These are phyloP conservation scores for Melanocharis versteri DNA, from an alignment of 2,113 vertebrate species.

Conservation along the genomic window DNA sequence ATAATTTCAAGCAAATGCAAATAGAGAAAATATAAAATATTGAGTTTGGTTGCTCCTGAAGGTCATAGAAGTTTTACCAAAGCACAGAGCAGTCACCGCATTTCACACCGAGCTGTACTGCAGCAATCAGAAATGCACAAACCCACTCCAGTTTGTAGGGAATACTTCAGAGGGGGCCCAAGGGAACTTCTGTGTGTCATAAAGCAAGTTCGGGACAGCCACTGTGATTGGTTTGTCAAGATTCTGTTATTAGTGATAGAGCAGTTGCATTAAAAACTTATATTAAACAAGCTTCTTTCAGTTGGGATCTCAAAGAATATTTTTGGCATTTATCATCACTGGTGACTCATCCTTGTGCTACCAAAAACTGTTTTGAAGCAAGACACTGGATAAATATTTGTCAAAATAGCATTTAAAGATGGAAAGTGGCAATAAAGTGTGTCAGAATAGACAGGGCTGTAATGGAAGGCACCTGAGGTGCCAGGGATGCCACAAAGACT, in stretches of 20 bases:
- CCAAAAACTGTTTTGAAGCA: conserved; percentile 18
- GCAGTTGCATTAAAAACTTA: neutral
- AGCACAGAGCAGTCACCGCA: neutral
- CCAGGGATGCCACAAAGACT: neutral
- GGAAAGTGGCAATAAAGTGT: neutral
- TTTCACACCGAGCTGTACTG: neutral
- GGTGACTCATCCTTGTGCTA: neutral
- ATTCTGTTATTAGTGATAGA: neutral
- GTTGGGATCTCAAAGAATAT: neutral
- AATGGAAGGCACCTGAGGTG: neutral
- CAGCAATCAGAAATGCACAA: neutral
- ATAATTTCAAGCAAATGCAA: neutral
- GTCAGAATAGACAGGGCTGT: neutral
- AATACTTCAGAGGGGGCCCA: neutral
- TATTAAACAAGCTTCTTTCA: neutral
- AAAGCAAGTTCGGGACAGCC: neutral
- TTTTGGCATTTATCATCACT: neutral
- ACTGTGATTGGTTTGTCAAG: neutral
- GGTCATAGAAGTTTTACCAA: neutral
- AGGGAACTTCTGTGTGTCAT: neutral
- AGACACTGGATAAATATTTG: neutral
- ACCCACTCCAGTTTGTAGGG: neutral
- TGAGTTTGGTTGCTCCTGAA: neutral
- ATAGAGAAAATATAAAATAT: neutral
- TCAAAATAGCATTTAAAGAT: neutral